These are phyloP conservation scores for Oenanthe melanoleuca DNA, from an alignment of 2,113 vertebrate genomes.

Conservation along the genomic window DNA sequence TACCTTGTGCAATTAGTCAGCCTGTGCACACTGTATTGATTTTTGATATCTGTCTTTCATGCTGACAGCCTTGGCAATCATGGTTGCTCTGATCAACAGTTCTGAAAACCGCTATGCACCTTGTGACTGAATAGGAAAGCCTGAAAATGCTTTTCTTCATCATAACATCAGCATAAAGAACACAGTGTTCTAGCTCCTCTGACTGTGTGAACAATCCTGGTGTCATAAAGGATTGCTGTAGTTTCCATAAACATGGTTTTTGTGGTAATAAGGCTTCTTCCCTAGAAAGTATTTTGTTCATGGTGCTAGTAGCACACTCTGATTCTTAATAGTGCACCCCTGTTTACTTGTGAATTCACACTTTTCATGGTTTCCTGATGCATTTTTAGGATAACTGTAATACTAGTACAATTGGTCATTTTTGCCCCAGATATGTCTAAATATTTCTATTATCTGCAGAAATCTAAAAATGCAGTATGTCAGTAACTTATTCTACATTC, in stretches of 20 bases:
- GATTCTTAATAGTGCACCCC: background rate
- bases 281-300: background rate
- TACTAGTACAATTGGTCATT: background rate
- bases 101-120: background rate
- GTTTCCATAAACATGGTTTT: constrained; percentile 44
- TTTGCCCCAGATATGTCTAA: background rate
- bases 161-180: background rate
- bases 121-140: background rate
- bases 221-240: constrained; percentile 25
- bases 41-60: background rate
- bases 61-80: background rate
- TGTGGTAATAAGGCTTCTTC: constrained; percentile 29
- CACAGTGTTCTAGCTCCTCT: constrained; percentile 32
- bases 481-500: background rate
- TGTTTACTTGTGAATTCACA: background rate
- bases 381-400: constrained; percentile 12
- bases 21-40: background rate
- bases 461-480: background rate
- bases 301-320: background rate
- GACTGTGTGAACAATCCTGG: background rate
- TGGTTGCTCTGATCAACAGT: background rate
- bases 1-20: background rate
- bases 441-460: background rate
- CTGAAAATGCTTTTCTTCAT: background rate
- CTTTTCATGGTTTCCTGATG: background rate